Conservation (phyloP, 2,888 invertebrate genomes). For the Dione vanillae region DNA sequence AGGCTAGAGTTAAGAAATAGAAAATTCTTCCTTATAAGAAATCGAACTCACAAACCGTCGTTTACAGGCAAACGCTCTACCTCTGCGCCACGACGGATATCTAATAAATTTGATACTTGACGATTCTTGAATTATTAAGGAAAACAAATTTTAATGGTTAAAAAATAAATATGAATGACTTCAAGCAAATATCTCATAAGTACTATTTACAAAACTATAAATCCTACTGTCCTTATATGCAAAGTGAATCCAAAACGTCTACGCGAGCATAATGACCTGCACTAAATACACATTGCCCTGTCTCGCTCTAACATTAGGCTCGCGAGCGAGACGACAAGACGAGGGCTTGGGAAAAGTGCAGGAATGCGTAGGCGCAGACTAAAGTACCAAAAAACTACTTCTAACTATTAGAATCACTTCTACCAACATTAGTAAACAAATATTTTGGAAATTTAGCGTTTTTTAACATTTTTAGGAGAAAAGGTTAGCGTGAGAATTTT, state of each 20-base stretch:
- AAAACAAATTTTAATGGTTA: too few species aligned
- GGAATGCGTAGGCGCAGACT: conserved; percentile 45
- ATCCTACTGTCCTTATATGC: conserved; percentile 49
- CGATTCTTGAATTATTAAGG: too few species aligned
- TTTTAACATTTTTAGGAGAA: background rate
- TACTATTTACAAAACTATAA: conserved; percentile 17
- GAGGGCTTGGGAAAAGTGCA: conserved; percentile 65
- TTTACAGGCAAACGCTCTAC: too few species aligned
- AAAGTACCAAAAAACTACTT: conserved; percentile 22
- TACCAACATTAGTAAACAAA: conserved; percentile 17
- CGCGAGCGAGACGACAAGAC: conserved; percentile 54
- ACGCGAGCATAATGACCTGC: conserved; percentile 54
- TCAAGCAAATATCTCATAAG: too few species aligned
- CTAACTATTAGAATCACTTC: background rate
- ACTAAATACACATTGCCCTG: conserved; percentile 51
- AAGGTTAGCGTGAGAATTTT: too few species aligned
- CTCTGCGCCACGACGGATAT: too few species aligned
- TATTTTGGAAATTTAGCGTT: background rate
- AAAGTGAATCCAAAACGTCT: conserved; percentile 52
- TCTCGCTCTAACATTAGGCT: conserved; percentile 52
- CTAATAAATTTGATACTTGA: too few species aligned
- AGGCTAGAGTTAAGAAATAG: too few species aligned
- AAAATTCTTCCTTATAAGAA: too few species aligned
- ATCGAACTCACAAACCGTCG: too few species aligned
- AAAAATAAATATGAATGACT: too few species aligned